These are phyloP conservation scores for Sitobion miscanthi DNA, from an alignment of 1,140 invertebrate species.

Conservation along the genomic window DNA sequence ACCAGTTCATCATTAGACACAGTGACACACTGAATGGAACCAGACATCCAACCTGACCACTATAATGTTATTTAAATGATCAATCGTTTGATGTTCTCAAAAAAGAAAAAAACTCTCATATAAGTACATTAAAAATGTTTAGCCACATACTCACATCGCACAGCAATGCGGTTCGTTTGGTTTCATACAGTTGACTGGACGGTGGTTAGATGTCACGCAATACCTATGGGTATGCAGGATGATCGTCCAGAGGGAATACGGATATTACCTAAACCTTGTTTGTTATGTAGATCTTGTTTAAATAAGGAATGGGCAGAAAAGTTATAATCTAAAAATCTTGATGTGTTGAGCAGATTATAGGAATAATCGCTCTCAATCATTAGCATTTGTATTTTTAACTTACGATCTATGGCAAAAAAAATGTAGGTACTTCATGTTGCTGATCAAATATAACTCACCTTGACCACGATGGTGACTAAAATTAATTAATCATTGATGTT, in stretches of 20 bases:
- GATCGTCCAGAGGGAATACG: conserved; percentile 21
- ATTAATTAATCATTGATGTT: neutral
- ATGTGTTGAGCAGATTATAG: neutral
- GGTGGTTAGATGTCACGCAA: conserved; percentile 25
- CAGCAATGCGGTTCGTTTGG: neutral
- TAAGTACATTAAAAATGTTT: neutral
- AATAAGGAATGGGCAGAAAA: neutral
- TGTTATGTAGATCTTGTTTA: conserved; percentile 38
- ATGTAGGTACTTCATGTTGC: neutral
- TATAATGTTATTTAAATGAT: conserved; percentile 49
- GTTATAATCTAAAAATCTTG: neutral
- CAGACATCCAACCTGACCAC: conserved; percentile 51
- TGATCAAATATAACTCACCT: neutral
- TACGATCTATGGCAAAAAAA: neutral
- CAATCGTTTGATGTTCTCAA: neutral
- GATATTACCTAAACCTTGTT: conserved; percentile 55
- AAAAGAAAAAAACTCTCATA: conserved; percentile 27
- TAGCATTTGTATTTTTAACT: neutral
- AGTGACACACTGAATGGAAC: conserved; percentile 57
- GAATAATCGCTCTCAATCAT: neutral
- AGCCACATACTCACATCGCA: neutral
- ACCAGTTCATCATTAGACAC: conserved; percentile 56
- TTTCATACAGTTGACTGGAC: neutral
- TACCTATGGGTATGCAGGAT: neutral
- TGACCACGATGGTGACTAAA: neutral